Base-by-base conservation (phyloP, 2,113 vertebrate species). In the Diphyllodes magnificus region DNA sequence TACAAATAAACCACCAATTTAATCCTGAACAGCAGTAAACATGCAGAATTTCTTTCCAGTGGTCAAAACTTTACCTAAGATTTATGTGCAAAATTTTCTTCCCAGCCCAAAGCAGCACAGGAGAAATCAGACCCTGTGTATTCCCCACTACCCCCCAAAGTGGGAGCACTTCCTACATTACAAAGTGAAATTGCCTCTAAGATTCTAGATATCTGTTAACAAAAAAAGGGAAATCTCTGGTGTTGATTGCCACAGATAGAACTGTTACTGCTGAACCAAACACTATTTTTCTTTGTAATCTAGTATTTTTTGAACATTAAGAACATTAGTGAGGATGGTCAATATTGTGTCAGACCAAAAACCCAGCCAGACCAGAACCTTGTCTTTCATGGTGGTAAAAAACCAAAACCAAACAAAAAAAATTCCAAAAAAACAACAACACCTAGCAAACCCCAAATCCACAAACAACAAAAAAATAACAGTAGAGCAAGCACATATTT, bases 351-450 rank as follows among this genome's bases (percentile, higher is more conserved):
- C 39, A 75, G 47, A 79, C 30, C 5, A 31, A 87, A 86, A 91
- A 49, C 28, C 25, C 37, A 84, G 11, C 2, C 64, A 77, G 11
- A 7, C 12, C 25, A 59, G 19, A 27, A 81, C 13, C 15, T 65
- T 65, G 9, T 65, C 21, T 83, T 18, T 51, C 19, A 70, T 1
- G 1, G 15, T 13, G 6, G 13, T 30, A 11, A 65, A 33, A 70
- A 51, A n/a, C 1, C 8, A 53, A 63, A 63, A 27, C 49, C 4
- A 33, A 31, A 8, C 27, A 40, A 16, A 31, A 35, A 31, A 45
- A 10, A 56, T 6, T 3, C n/a, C 3, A 0, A 2, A 28, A 45
- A 54, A 19, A 2, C 6, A 7, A 1, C 13, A 47, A 5, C 19
- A 31, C n/a, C 40, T 18, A n/a, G 6, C 3, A 61, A 50, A 56